phyloP scores from a whole-genome alignment of 2,888 invertebrate species.

The Drosophila rubida region DNA sequence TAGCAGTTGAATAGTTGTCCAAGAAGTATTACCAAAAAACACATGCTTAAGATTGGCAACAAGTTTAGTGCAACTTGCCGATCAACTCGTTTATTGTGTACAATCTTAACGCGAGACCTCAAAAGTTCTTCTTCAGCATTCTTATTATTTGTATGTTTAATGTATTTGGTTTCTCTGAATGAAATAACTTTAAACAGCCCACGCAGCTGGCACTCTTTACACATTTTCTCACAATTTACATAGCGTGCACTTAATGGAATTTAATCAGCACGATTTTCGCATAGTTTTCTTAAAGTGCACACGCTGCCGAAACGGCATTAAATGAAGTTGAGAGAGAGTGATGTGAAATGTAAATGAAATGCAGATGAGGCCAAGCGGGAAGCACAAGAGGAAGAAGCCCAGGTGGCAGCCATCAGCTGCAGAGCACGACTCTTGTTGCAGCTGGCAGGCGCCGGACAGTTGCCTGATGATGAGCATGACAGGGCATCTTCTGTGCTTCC shows the following conservation, averaged over 20 bases:
- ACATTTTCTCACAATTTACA: neutral
- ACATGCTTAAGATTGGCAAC: too few relatives aligned
- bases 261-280: neutral
- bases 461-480: slow-evolving; percentile 48
- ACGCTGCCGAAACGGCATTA: neutral
- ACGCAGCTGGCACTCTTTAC: too few relatives aligned
- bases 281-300: neutral
- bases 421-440: neutral
- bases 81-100: too few relatives aligned
- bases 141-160: too few relatives aligned
- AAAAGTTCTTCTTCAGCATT: too few relatives aligned
- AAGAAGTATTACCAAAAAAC: too few relatives aligned
- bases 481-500: slow-evolving; percentile 43
- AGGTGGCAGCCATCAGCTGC: slow-evolving; percentile 6
- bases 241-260: neutral
- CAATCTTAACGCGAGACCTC: too few relatives aligned
- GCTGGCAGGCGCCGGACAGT: slow-evolving; percentile 25
- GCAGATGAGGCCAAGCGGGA: slow-evolving; percentile 1
- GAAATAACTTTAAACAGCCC: too few relatives aligned
- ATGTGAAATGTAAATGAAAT: slow-evolving; percentile 11
- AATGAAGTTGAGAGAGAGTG: neutral
- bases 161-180: too few relatives aligned
- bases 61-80: too few relatives aligned
- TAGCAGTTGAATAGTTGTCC: too few relatives aligned
- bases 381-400: neutral